Evolutionary conservation across 2,888 invertebrate species (phyloP), one percentile per base, ranked within the genome.

Genomic region (Therioaphis trifolii): DNA sequence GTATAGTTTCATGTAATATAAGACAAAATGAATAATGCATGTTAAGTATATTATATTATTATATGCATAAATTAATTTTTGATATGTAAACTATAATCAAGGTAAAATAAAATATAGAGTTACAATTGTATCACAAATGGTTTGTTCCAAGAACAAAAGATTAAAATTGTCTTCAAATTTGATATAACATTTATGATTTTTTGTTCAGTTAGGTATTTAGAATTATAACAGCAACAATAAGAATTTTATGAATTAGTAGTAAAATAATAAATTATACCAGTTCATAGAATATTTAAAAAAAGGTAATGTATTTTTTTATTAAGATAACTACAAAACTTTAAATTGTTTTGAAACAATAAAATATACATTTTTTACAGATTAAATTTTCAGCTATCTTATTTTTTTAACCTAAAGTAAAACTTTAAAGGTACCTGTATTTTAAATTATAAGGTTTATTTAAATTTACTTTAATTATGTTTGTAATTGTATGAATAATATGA

Each of bases 11-110:
- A 1, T 77, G 46, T 46, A 76, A 77, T 66, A 24, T 35, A 24
- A 52, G 18, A 49, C 35, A 66, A 68, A 18, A 63, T 72, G 29
- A 52, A 52, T 71, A 49, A 71, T 15, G 9, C 7, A 18, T 72
- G 46, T 49, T 72, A 52, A 72, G n/a, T 21, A 71, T 49, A 49
- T 27, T 49, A 27, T 5, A 29, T 43, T 72, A 63, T 14, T 9
- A 76, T 0, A 66, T 7, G 35, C 18, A 66, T 66, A 66, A 66
- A 52, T 49, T 66, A 35, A 77, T 66, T 29, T 46, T 27, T 63
- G 29, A 46, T 12, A 15, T 11, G 14, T 68, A 77, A 63, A 66
- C 27, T 76, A 58, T 18, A 77, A 21, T n/a, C 14, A 29, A 55
- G 18, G 24, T 35, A 21, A 43, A 12, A 4, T 21, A 21, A 29